Conservation (phyloP, 2,888 invertebrate genomes). For the Ferrisia virgata region DNA sequence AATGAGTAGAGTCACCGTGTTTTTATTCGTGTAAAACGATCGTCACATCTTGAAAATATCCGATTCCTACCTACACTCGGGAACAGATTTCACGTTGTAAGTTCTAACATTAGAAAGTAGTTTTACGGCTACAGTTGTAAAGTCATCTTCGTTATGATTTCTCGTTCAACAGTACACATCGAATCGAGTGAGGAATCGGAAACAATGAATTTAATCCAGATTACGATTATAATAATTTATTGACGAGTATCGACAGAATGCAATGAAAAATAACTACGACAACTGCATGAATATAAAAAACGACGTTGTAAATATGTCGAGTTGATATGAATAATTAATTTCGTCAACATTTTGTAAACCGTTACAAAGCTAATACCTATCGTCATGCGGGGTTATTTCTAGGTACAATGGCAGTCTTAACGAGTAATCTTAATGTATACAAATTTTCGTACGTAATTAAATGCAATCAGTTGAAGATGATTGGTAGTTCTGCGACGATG, state of each 20-base stretch:
- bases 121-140: not conserved
- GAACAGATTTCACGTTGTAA: not conserved
- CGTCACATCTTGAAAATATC: not conserved
- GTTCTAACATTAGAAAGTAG: slow-evolving; percentile 9
- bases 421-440: not conserved
- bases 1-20: slow-evolving; percentile 19
- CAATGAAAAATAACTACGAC: not conserved
- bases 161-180: no score
- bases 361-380: not conserved
- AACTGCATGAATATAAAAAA: not conserved
- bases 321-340: not conserved
- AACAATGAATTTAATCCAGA: not conserved
- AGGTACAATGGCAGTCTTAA: slow-evolving; percentile 11
- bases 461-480: slow-evolving; percentile 1
- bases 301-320: not conserved
- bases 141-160: not conserved
- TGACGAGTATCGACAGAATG: not conserved
- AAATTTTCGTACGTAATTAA: slow-evolving; percentile 1
- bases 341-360: not conserved
- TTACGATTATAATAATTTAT: slow-evolving; percentile 13
- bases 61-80: not conserved
- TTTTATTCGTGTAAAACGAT: not conserved
- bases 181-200: slow-evolving; percentile 12
- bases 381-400: not conserved
- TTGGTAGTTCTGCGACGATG: not conserved